Evolutionary conservation across 2,113 vertebrate species (phyloP), one percentile per base, ranked within the genome.

Genomic region (Platichthys stellatus): DNA sequence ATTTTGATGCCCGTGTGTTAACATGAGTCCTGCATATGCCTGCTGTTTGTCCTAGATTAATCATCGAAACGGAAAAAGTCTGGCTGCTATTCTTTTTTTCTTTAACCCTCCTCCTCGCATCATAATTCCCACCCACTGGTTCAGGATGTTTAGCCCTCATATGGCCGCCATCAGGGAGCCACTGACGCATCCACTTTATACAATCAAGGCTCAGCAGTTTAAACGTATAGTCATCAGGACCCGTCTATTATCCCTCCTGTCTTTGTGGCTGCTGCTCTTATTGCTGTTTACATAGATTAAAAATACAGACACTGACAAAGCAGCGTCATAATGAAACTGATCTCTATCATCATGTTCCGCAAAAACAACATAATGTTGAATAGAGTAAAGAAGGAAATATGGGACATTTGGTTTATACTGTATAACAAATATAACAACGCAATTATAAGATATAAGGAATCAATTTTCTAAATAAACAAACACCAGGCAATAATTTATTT

Each of bases 101-200:
- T 35, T 63, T 26, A 13, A 43, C 71, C 12, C n/a, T 63, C n/a
- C 58, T 58, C 18, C 13, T 68, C 65, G 65, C n/a, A 43, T 59
- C 2, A 7, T 35, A 59, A 18, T 64, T 69, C 35, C 45, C 54
- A 58, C 69, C 47, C 45, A 68, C 40, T 31, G 45, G 66, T 79
- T 79, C 66, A 74, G 45, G 18, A 40, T 87, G 66, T 84, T 76
- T 72, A 62, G 67, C 72, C 75, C 43, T 51, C 63, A 75, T 72
- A 60, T 5, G 3, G 66, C 28, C 47, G 43, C 71, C 51, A 8
- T 79, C 9, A 2, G 13, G 54, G 54, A 89, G 80, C 75, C 60
- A 81, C 78, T 73, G 78, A 81, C 47, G 47, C 69, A 81, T 43
- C 54, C 84, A 35, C 72, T 84, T 76, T 66, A 60, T 14, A 68